Percentiles rank a stretch among this genome's conserved stretches.
phyloP scores from a whole-genome alignment of 2,888 invertebrate genomes.

The Chrysolina americana region DNA sequence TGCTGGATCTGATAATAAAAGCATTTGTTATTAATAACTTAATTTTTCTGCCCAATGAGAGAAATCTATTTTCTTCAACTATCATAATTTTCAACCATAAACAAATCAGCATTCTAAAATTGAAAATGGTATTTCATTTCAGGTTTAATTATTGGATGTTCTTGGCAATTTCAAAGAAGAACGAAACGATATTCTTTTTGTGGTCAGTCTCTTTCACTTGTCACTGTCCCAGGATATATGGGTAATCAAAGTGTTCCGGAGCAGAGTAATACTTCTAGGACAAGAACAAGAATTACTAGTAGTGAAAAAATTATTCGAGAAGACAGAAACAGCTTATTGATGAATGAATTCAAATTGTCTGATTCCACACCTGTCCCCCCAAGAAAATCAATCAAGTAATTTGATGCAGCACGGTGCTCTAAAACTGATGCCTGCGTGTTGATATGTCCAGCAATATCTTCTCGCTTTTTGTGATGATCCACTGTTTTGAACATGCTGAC shows the following conservation, averaged over 20 bases:
- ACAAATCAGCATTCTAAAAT: background rate
- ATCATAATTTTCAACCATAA: background rate
- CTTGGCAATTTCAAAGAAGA: constrained; percentile 11
- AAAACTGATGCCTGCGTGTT: no score
- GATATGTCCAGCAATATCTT: no score
- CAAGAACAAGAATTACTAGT: constrained; percentile 36
- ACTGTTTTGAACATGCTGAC: no score
- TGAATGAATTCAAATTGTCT: constrained; percentile 44
- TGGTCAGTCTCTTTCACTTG: background rate
- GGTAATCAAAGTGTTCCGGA: background rate
- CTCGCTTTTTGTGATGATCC: no score
- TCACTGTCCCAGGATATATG: background rate
- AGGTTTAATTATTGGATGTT: constrained; percentile 40
- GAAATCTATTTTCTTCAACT: no score
- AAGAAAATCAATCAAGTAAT: constrained; percentile 35
- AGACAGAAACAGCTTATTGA: constrained; percentile 41
- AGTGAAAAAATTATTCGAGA: constrained; percentile 38
- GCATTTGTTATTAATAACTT: no score
- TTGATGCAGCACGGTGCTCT: no score
- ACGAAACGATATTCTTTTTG: background rate
- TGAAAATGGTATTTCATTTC: constrained; percentile 24
- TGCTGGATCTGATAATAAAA: no score
- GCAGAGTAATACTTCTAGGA: constrained; percentile 30
- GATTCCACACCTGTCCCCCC: constrained; percentile 50
- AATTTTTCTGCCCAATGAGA: no score